Percentiles rank a stretch among this genome's conserved stretches.
Conservation (phyloP, 2,888 invertebrate genomes). For the Andrena flavipes region DNA sequence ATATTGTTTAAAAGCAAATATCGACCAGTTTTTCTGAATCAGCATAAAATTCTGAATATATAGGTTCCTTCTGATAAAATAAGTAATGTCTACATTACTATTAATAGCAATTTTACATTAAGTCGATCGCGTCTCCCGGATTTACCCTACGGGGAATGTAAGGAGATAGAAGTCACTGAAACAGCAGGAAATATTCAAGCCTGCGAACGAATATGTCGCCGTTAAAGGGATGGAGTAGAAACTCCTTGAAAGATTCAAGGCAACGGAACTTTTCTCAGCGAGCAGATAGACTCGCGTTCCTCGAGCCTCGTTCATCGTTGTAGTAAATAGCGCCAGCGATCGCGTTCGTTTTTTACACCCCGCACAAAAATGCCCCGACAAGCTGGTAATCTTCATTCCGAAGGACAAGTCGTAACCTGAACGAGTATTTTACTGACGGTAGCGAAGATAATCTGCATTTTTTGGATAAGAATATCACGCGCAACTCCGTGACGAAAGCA, state of each 20-base stretch:
- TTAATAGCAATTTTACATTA: too few relatives aligned
- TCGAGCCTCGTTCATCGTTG: background rate
- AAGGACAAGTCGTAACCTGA: conserved; percentile 24
- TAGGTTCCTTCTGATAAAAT: too few relatives aligned
- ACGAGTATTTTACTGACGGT: conserved; percentile 20
- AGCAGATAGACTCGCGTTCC: background rate
- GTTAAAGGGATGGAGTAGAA: background rate
- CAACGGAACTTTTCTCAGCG: background rate
- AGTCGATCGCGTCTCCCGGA: too few relatives aligned
- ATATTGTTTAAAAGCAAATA: too few relatives aligned
- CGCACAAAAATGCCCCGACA: background rate
- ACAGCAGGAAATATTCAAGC: too few relatives aligned
- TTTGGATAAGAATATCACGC: background rate
- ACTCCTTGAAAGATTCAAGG: background rate
- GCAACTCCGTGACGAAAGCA: background rate
- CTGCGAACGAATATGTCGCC: too few relatives aligned
- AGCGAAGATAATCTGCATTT: conserved; percentile 18
- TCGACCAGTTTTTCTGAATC: too few relatives aligned
- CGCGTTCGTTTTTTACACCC: background rate
- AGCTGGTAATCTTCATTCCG: conserved; percentile 1
- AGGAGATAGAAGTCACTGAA: too few relatives aligned
- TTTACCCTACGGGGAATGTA: too few relatives aligned
- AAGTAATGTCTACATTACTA: too few relatives aligned
- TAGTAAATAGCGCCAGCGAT: background rate
- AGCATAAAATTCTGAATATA: too few relatives aligned